A percentile compares a stretch with the other conserved stretches of the same genome.
Conservation (phyloP, 2,888 invertebrate species). For the Cheilosia vernalis region DNA sequence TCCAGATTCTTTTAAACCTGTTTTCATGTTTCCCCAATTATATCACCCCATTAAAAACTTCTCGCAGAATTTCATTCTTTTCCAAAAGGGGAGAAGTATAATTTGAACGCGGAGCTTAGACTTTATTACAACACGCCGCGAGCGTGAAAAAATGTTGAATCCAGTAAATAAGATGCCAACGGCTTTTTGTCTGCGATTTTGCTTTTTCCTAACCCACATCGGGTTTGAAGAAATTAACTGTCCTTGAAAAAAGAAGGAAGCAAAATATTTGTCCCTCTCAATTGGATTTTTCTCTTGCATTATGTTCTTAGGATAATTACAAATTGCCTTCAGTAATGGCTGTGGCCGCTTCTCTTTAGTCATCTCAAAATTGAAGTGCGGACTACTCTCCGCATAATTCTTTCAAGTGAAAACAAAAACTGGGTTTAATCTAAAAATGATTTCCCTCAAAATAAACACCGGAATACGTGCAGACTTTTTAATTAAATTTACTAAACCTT, state of each 20-base stretch:
- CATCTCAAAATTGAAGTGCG: not conserved
- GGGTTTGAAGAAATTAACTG: too few species aligned
- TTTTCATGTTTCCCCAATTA: conserved; percentile 23
- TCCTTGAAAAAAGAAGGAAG: too few species aligned
- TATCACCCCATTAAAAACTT: conserved; percentile 15
- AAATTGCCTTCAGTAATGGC: too few species aligned
- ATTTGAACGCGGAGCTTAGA: not conserved
- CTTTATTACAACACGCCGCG: not conserved
- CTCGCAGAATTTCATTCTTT: not conserved
- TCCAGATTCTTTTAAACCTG: not conserved
- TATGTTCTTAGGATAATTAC: too few species aligned
- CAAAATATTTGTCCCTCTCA: too few species aligned
- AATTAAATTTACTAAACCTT: conserved; percentile 9
- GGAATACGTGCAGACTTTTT: not conserved
- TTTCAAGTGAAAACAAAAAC: not conserved
- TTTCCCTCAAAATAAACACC: not conserved
- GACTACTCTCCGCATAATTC: not conserved
- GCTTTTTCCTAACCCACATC: too few species aligned
- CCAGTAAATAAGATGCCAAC: not conserved
- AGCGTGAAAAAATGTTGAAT: not conserved
- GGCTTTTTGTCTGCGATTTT: not conserved
- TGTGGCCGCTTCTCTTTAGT: too few species aligned
- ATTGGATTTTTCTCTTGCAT: too few species aligned
- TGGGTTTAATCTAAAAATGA: too few species aligned
- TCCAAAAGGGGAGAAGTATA: too few species aligned